Conservation (phyloP, 2,888 invertebrate species). For the Dicycla oo region DNA sequence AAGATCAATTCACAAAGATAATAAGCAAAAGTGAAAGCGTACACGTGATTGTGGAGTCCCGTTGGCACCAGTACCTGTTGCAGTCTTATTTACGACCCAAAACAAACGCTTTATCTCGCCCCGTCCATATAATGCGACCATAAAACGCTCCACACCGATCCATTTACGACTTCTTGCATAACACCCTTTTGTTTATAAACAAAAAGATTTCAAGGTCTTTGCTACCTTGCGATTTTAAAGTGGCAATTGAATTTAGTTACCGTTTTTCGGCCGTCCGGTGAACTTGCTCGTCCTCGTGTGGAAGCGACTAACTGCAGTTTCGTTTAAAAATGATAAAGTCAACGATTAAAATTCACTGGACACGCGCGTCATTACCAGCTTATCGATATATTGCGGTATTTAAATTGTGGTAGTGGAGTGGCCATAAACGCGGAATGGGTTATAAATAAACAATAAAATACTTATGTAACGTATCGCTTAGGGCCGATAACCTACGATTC, state of each 20-base stretch:
- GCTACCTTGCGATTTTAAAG: conserved; percentile 76
- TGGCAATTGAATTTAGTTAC: conserved; percentile 78
- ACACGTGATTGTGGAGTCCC: conserved; percentile 87
- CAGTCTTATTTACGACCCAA: conserved; percentile 90
- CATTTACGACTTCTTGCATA: conserved; percentile 87
- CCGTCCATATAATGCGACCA: conserved; percentile 88
- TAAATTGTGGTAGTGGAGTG: conserved; percentile 66
- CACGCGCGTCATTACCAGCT: conserved; percentile 67
- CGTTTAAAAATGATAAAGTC: conserved; percentile 64
- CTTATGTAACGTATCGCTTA: conserved; percentile 67
- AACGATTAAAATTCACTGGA: conserved; percentile 78
- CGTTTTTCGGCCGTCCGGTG: conserved; percentile 74
- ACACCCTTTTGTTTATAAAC: conserved; percentile 89
- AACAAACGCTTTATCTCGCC: conserved; percentile 90
- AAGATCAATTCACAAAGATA: conserved; percentile 84
- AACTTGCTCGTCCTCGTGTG: conserved; percentile 68
- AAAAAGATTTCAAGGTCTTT: conserved; percentile 85
- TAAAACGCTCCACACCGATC: conserved; percentile 84
- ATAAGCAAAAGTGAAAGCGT: conserved; percentile 87
- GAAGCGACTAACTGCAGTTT: conserved; percentile 47
- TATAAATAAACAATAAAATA: conserved; percentile 76
- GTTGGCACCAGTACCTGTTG: conserved; percentile 89
- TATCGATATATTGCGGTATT: conserved; percentile 71
- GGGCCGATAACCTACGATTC: conserved; percentile 69
- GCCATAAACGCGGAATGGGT: conserved; percentile 70